Conservation (phyloP, 1,140 invertebrate genomes). For the Triops longicaudatus region DNA sequence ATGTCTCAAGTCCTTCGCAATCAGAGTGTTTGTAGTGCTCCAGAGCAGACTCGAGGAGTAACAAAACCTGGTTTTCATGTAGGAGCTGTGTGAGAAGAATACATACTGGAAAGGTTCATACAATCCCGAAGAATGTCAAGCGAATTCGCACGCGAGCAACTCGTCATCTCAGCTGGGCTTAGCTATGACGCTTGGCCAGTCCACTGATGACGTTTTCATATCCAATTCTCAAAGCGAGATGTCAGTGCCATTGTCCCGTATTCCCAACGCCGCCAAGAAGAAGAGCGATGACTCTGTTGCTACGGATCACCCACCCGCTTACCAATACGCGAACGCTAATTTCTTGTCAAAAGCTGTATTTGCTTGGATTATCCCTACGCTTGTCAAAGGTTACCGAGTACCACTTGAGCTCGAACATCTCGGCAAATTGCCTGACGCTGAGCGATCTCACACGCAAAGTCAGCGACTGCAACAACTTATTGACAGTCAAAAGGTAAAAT, state of each 20-base stretch:
- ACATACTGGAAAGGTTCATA: neutral
- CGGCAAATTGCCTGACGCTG: conserved; percentile 56
- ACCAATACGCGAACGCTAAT: conserved; percentile 50
- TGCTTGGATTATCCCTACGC: conserved; percentile 61
- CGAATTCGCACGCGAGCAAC: neutral
- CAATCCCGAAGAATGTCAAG: neutral
- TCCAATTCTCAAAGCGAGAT: neutral
- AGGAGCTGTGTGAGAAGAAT: neutral
- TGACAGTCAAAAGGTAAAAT: conserved; percentile 18
- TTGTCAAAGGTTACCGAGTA: conserved; percentile 54
- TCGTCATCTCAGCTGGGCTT: neutral
- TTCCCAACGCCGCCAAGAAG: neutral
- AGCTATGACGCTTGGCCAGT: neutral
- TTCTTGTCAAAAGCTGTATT: conserved; percentile 64
- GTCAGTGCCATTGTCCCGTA: neutral
- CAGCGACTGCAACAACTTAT: conserved; percentile 16
- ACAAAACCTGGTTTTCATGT: neutral
- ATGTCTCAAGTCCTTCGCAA: neutral
- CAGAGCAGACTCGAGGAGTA: neutral
- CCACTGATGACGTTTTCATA: neutral
- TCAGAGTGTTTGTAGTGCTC: neutral
- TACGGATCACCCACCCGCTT: conserved; percentile 30
- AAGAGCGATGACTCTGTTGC: neutral
- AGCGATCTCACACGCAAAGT: conserved; percentile 34
- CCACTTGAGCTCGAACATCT: conserved; percentile 60